These are phyloP conservation scores for Nautilus pompilius DNA, from an alignment of 1,140 invertebrate genomes.

Conservation along the genomic window DNA sequence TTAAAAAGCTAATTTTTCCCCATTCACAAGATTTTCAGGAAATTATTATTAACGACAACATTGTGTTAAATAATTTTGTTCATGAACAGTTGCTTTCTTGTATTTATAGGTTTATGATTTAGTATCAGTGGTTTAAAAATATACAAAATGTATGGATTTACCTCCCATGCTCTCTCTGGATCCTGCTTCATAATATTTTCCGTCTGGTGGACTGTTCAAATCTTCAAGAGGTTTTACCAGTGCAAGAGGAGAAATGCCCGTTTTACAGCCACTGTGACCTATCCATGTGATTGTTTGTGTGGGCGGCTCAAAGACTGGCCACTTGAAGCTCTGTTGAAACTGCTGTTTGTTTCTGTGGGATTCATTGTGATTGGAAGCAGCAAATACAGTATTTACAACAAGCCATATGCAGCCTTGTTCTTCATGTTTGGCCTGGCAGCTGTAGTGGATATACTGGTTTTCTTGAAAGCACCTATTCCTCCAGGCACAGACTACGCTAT, in stretches of 20 bases:
- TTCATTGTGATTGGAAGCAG: slow-evolving; percentile 10
- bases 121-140: too few relatives aligned
- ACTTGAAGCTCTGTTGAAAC: slow-evolving; percentile 19
- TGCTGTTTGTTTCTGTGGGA: slow-evolving; percentile 12
- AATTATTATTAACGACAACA: too few relatives aligned
- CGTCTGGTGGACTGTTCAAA: slow-evolving; percentile 44
- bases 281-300: not conserved
- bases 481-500: slow-evolving; percentile 21
- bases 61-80: too few relatives aligned
- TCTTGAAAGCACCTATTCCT: slow-evolving; percentile 42
- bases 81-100: too few relatives aligned
- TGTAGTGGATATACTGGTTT: slow-evolving; percentile 50
- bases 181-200: slow-evolving; percentile 47
- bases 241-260: slow-evolving; percentile 18
- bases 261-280: slow-evolving; percentile 1
- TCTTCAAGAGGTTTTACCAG: slow-evolving; percentile 35
- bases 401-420: slow-evolving; percentile 60
- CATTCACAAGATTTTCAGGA: too few relatives aligned
- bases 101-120: too few relatives aligned
- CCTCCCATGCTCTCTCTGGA: too few relatives aligned
- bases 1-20: too few relatives aligned
- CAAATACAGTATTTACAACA: slow-evolving; percentile 39
- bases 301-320: not conserved
- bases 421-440: slow-evolving; percentile 56
- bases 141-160: too few relatives aligned